Conservation (phyloP, 2,113 vertebrate genomes). For the Solenodon paradoxus region DNA sequence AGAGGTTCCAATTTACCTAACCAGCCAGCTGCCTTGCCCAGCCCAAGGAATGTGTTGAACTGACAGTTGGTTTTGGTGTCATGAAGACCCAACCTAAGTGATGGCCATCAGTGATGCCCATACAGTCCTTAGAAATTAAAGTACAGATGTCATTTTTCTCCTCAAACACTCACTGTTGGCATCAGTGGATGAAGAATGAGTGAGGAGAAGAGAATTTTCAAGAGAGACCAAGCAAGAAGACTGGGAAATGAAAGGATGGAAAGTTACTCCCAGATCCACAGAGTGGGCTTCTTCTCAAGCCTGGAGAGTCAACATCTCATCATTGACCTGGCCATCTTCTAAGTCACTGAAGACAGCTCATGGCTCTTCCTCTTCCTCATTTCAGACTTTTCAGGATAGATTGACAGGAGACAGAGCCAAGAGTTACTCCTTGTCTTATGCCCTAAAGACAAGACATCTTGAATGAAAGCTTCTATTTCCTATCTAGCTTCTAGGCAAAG, state of each 20-base stretch:
- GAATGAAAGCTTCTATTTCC: background rate
- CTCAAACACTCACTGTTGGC: background rate
- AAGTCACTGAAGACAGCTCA: background rate
- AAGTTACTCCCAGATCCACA: background rate
- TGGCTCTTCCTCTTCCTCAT: background rate
- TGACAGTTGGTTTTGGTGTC: background rate
- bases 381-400: background rate
- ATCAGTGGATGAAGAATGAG: background rate
- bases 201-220: background rate
- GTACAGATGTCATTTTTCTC: background rate
- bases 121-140: background rate
- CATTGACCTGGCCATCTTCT: background rate
- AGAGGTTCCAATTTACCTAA: background rate
- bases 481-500: background rate
- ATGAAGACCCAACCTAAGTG: background rate
- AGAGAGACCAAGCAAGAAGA: background rate
- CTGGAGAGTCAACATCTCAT: background rate
- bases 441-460: background rate
- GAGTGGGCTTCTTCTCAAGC: background rate
- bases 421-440: background rate
- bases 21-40: background rate
- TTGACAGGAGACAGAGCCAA: background rate
- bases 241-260: background rate
- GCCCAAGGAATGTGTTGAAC: background rate
- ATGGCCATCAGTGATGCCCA: background rate